phyloP scores from a whole-genome alignment of 2,888 invertebrate genomes.

The Smittia aterrima region DNA sequence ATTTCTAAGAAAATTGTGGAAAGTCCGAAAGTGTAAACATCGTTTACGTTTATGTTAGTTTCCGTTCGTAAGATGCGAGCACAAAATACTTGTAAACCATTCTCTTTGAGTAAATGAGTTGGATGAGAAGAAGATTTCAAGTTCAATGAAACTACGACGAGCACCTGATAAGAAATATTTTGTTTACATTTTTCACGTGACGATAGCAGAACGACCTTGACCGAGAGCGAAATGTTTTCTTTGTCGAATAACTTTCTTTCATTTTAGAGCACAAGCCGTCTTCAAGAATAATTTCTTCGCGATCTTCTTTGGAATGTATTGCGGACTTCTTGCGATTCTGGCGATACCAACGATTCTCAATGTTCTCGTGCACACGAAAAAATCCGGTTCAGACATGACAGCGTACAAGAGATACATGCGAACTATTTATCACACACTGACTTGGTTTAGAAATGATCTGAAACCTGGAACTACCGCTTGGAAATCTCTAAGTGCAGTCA shows the following conservation, averaged over 20 bases:
- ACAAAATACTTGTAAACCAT: no score
- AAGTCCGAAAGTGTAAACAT: neutral
- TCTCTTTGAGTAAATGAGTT: no score
- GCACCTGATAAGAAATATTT: neutral
- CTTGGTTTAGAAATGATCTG: conserved; percentile 76
- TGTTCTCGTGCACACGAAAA: conserved; percentile 68
- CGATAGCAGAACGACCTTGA: neutral
- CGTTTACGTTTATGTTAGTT: no score
- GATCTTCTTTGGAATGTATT: conserved; percentile 69
- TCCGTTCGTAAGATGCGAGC: no score
- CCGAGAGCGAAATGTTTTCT: neutral
- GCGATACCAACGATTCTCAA: conserved; percentile 71
- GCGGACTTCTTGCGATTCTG: conserved; percentile 72
- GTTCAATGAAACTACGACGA: neutral
- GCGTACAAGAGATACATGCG: conserved; percentile 76
- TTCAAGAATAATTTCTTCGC: conserved; percentile 68
- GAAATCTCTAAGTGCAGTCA: conserved; percentile 66
- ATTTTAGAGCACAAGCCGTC: conserved; percentile 69
- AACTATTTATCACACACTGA: conserved; percentile 71
- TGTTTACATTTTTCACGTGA: neutral
- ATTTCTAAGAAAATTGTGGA: neutral
- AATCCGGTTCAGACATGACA: conserved; percentile 63
- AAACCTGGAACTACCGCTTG: conserved; percentile 64
- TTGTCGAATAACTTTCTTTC: neutral
- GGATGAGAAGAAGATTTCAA: neutral